These are phyloP conservation scores for Hemichromis elongatus DNA, from an alignment of 2,113 vertebrate species.

Conservation along the genomic window DNA sequence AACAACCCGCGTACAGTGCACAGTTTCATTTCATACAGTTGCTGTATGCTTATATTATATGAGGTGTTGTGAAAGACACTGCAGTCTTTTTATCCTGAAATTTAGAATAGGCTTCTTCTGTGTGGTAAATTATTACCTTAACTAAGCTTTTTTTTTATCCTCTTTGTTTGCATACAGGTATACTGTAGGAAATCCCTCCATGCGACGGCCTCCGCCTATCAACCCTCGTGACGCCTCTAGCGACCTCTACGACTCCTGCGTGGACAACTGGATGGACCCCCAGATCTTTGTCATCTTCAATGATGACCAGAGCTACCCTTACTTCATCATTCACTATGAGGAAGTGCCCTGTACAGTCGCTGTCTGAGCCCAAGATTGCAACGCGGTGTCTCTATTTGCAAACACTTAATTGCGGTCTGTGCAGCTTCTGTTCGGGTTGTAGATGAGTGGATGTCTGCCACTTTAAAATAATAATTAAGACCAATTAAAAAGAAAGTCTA, in stretches of 20 bases:
- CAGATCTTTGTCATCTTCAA: slow-evolving; percentile 99
- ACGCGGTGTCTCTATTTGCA: slow-evolving; percentile 10
- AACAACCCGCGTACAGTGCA: not conserved
- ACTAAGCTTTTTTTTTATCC: not conserved
- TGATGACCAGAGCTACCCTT: slow-evolving; percentile 98
- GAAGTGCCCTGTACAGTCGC: slow-evolving; percentile 90
- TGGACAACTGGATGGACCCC: slow-evolving; percentile 97
- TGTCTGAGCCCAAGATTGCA: slow-evolving; percentile 72
- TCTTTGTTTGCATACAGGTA: slow-evolving; percentile 65
- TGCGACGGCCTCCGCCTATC: slow-evolving; percentile 91
- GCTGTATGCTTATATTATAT: slow-evolving; percentile 4
- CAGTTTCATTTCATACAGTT: not conserved
- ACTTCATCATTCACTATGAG: slow-evolving; percentile 98
- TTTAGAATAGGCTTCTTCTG: not conserved
- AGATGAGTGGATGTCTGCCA: not conserved
- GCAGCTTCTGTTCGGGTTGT: not conserved
- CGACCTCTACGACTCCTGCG: slow-evolving; percentile 97
- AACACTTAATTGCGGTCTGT: slow-evolving; percentile 8
- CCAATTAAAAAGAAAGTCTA: not conserved
- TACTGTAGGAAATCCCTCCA: slow-evolving; percentile 92
- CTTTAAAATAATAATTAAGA: not conserved
- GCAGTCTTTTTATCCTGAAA: slow-evolving; percentile 1
- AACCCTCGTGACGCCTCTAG: slow-evolving; percentile 88
- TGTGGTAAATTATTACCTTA: not conserved
- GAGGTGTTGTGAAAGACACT: not conserved